Conservation (phyloP, 2,797 vertebrate species). For the Gymnopithys bicolor region DNA sequence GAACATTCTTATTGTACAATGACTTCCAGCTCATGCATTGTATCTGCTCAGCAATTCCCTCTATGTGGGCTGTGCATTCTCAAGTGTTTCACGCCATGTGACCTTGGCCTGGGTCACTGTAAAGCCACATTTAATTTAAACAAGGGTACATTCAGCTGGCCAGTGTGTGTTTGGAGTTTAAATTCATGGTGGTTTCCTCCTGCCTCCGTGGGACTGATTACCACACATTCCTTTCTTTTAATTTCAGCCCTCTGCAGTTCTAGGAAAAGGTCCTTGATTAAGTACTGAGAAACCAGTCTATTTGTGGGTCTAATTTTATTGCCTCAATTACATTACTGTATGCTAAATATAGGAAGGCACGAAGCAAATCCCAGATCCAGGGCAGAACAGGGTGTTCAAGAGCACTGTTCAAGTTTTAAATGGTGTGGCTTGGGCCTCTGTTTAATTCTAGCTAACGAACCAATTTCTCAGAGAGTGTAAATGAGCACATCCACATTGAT, state of each 20-base stretch:
- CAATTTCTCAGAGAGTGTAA: neutral
- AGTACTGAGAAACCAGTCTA: constrained; percentile 60
- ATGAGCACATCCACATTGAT: constrained; percentile 43
- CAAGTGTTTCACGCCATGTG: neutral
- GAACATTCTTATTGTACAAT: neutral
- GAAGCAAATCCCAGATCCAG: constrained; percentile 36
- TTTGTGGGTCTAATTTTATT: constrained; percentile 60
- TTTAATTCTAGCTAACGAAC: constrained; percentile 50
- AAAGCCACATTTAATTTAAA: constrained; percentile 9
- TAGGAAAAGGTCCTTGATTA: constrained; percentile 67
- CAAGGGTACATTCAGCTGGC: constrained; percentile 14
- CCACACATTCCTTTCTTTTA: constrained; percentile 68
- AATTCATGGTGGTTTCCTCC: constrained; percentile 45
- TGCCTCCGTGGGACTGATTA: constrained; percentile 45
- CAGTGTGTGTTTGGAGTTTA: constrained; percentile 7
- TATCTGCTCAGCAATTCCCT: neutral
- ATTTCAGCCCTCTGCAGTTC: constrained; percentile 65
- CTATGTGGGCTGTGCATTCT: neutral
- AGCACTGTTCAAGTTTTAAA: constrained; percentile 32
- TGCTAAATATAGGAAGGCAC: constrained; percentile 66
- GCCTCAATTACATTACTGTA: constrained; percentile 65
- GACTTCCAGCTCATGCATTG: neutral
- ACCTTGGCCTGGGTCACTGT: neutral
- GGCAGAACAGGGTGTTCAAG: constrained; percentile 53
- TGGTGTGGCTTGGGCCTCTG: neutral